Base-by-base conservation (phyloP, 2,888 invertebrate genomes). In the Andrena bucephala region DNA sequence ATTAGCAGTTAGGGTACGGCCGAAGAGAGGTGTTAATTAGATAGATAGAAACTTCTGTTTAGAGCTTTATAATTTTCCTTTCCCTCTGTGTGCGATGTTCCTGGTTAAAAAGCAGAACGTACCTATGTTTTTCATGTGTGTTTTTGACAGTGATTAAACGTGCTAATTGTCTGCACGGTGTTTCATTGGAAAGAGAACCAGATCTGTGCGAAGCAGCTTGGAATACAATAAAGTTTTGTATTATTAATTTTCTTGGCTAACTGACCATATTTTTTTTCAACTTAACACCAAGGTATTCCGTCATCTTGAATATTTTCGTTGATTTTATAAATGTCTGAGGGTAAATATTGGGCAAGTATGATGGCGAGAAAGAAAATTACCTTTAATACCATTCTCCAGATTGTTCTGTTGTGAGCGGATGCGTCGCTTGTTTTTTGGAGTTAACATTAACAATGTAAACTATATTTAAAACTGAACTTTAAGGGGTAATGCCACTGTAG, bases 31-130 rank as follows among this genome's bases (percentile, higher is more conserved):
- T 67, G 62, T 63, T 81, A 81, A 79, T 71, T 81, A 72, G 59
- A 71, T 72, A 59, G 62, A 20, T 20, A 36, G 71, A 81, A 72
- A 72, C 79, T 78, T 68, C 48, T 69, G 33, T 62, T 78, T 57
- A 78, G 59, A 54, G 20, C 63, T 52, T 33, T 29, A 33, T 13
- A 13, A 4, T 6, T 59, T 31, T 27, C 24, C 48, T 54, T 67
- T 29, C 52, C 16, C 52, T 1, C 31, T 29, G 8, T 24, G 24
- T 2, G 6, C 20, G 52, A 52, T 13, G 36, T 36, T 6, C 27
- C 24, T 52, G 42, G 24, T 29, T 20, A 10, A 59, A 52, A 24
- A 7, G 6, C 3, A 31, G 2, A 27, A 52, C 16, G 10, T 0
- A 13, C 42, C 36, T 31, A 66, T 20, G 50, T 59, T 50, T 31